Evolutionary conservation across 1,140 invertebrate genomes (phyloP).

Genomic region (Sminthurinus signatus): DNA sequence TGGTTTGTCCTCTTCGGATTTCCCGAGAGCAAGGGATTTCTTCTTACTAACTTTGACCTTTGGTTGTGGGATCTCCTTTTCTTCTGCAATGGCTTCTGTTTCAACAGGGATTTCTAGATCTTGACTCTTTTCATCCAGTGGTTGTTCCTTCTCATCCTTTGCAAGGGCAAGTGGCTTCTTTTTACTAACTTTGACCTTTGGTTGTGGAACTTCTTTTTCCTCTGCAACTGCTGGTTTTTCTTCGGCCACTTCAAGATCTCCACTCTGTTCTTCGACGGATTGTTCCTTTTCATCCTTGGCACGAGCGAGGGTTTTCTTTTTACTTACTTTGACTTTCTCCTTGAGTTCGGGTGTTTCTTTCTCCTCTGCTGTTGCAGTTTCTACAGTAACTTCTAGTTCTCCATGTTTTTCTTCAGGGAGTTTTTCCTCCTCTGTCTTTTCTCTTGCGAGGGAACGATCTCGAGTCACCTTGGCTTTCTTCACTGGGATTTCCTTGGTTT

Average conservation of each 20-base stretch:
- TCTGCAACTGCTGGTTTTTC: not conserved
- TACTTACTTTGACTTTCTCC: not conserved
- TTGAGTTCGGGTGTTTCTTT: slow-evolving; percentile 3
- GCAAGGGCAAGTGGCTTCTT: not conserved
- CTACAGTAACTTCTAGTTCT: slow-evolving; percentile 16
- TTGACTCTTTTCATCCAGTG: not conserved
- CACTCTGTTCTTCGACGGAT: not conserved
- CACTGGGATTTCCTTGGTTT: not conserved
- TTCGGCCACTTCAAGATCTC: not conserved
- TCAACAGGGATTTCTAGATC: not conserved
- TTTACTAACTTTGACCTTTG: not conserved
- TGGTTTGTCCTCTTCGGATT: slow-evolving; percentile 7
- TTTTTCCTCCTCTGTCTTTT: not conserved
- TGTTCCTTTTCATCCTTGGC: not conserved
- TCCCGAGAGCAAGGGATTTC: not conserved
- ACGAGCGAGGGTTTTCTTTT: not conserved
- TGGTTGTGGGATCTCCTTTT: not conserved
- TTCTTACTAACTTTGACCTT: slow-evolving; percentile 8
- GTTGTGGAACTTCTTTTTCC: not conserved
- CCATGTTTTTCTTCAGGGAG: slow-evolving; percentile 17
- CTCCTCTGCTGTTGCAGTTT: slow-evolving; percentile 6
- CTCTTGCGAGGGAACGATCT: not conserved
- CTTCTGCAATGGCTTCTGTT: not conserved
- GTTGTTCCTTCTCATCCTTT: not conserved
- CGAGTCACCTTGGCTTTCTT: not conserved